Percentiles rank a stretch among this genome's conserved stretches.
Conservation (phyloP, 1,140 invertebrate genomes). For the Lethocerus indicus region DNA sequence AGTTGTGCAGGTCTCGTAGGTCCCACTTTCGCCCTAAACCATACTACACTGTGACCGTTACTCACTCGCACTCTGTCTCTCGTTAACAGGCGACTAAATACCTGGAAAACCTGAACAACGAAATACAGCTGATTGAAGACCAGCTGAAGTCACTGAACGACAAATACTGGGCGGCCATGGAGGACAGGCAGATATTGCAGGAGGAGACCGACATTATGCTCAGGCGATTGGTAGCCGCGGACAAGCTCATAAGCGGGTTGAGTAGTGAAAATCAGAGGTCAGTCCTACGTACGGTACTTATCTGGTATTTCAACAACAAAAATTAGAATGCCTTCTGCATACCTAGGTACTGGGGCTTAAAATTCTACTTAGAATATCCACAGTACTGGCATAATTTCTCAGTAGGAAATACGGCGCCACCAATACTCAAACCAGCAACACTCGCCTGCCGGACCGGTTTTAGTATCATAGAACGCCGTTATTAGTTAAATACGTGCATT, state of each 20-base stretch:
- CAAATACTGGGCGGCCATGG: conserved; percentile 57
- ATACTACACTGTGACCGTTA: neutral
- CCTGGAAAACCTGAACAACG: conserved; percentile 53
- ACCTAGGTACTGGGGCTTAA: neutral
- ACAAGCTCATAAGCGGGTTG: conserved; percentile 65
- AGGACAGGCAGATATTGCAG: conserved; percentile 51
- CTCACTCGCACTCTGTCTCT: neutral
- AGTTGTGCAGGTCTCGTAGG: neutral
- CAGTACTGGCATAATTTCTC: no score
- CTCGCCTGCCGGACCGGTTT: no score
- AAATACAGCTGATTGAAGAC: conserved; percentile 54
- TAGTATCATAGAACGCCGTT: no score
- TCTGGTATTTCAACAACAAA: neutral
- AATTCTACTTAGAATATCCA: no score
- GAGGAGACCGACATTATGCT: conserved; percentile 70
- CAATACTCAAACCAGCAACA: no score
- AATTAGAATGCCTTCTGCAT: neutral
- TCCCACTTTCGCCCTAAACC: neutral
- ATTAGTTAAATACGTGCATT: no score
- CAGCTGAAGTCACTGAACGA: conserved; percentile 46
- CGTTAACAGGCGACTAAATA: conserved; percentile 32
- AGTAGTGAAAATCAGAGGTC: conserved; percentile 55
- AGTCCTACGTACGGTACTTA: neutral
- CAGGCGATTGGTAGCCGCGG: conserved; percentile 56
- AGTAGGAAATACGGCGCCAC: no score